A percentile compares a stretch with the other conserved stretches of the same genome.
These are phyloP conservation scores for Parapristionchus giblindavisi DNA, from an alignment of 2,888 invertebrate species.

Conservation along the genomic window DNA sequence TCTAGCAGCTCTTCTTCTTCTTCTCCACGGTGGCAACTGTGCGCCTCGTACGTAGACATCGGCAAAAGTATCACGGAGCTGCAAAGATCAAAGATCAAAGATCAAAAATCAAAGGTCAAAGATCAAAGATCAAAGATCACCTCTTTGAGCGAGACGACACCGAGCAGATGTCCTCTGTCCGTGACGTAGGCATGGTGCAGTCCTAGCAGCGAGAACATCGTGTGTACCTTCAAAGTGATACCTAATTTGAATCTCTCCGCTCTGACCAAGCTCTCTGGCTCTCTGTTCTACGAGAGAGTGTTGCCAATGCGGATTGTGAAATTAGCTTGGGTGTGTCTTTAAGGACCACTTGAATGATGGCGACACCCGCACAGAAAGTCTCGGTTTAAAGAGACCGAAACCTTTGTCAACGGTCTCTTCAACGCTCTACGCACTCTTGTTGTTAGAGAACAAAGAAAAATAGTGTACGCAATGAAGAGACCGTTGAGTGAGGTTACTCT, in stretches of 20 bases:
- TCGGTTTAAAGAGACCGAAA: no score
- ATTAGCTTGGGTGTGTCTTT: no score
- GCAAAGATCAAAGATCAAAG: slow-evolving; percentile 28
- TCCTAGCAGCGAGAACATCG: slow-evolving; percentile 57
- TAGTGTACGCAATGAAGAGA: no score
- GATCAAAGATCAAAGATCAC: slow-evolving; percentile 32
- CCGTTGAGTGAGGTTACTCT: no score
- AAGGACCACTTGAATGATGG: no score
- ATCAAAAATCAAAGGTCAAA: neutral
- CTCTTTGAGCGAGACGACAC: slow-evolving; percentile 59
- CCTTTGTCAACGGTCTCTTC: no score
- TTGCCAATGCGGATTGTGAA: no score
- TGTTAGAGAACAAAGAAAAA: no score
- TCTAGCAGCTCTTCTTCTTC: slow-evolving; percentile 1
- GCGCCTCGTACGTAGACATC: slow-evolving; percentile 58
- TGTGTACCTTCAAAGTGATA: slow-evolving; percentile 50
- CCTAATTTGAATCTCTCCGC: no score
- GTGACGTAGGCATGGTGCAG: slow-evolving; percentile 60
- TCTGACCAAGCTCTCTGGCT: no score
- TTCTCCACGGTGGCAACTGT: slow-evolving; percentile 44
- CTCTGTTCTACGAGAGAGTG: neutral
- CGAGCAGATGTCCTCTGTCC: slow-evolving; percentile 56
- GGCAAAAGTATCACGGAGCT: slow-evolving; percentile 55
- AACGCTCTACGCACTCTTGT: no score
- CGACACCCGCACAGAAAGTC: no score